phyloP scores from a whole-genome alignment of 1,140 invertebrate genomes.

The Manduca sexta region DNA sequence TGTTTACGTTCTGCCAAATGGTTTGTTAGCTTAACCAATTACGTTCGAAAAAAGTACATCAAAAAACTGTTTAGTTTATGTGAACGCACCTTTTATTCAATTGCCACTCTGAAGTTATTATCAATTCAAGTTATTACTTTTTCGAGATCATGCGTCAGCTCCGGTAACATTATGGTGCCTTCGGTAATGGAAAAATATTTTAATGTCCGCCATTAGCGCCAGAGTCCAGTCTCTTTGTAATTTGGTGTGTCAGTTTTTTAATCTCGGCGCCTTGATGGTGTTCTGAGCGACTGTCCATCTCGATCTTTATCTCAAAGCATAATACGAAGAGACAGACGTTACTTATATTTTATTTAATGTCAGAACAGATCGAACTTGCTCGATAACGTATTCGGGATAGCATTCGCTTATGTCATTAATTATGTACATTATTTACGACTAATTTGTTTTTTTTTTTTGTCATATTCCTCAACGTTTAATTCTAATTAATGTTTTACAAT shows the following conservation, averaged over 20 bases:
- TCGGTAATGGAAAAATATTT: slow-evolving; percentile 64
- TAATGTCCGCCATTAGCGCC: slow-evolving; percentile 66
- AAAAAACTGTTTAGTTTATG: slow-evolving; percentile 24
- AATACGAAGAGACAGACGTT: slow-evolving; percentile 69
- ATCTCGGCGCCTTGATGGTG: slow-evolving; percentile 56
- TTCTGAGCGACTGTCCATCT: slow-evolving; percentile 66
- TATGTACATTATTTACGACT: slow-evolving; percentile 42
- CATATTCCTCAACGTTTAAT: slow-evolving; percentile 4
- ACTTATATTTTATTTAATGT: slow-evolving; percentile 73
- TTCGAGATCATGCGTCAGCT: slow-evolving; percentile 29
- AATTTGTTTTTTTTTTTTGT: slow-evolving; percentile 19
- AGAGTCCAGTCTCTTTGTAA: slow-evolving; percentile 56
- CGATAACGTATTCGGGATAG: slow-evolving; percentile 49
- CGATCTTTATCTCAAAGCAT: slow-evolving; percentile 64
- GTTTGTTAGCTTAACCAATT: slow-evolving; percentile 13
- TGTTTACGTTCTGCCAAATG: slow-evolving; percentile 27
- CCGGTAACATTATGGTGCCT: slow-evolving; percentile 30
- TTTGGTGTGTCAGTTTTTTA: slow-evolving; percentile 59
- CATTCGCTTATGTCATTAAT: slow-evolving; percentile 68
- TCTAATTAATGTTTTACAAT: too few species aligned
- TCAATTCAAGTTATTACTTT: slow-evolving; percentile 20
- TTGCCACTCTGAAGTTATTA: slow-evolving; percentile 17
- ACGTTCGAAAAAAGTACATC: slow-evolving; percentile 4
- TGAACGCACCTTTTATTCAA: slow-evolving; percentile 28
- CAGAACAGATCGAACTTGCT: slow-evolving; percentile 61